Conservation (phyloP, 2,797 vertebrate species). For the Chelonia mydas region DNA sequence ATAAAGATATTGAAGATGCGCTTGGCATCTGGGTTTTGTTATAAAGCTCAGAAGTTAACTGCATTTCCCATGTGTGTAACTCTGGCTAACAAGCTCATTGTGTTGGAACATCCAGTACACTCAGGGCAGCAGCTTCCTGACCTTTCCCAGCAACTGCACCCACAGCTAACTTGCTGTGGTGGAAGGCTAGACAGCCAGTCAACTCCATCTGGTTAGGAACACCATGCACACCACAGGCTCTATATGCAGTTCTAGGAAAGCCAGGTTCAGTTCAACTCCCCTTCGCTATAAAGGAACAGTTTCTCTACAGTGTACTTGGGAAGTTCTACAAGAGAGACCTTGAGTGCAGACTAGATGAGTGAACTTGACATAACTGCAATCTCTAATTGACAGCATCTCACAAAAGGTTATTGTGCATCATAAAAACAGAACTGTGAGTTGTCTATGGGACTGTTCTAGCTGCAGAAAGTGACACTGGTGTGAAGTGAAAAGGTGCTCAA, state of each 20-base stretch:
- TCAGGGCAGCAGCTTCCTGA: background rate
- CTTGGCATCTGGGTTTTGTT: slow-evolving; percentile 26
- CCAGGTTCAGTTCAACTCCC: background rate
- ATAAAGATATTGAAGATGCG: background rate
- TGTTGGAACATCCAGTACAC: slow-evolving; percentile 1
- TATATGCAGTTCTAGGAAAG: background rate
- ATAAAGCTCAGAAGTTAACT: slow-evolving; percentile 31
- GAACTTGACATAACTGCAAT: slow-evolving; percentile 8
- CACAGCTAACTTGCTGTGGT: background rate
- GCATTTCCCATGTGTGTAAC: background rate
- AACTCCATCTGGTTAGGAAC: background rate
- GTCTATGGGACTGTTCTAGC: slow-evolving; percentile 76
- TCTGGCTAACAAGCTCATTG: slow-evolving; percentile 10
- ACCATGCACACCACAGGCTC: background rate
- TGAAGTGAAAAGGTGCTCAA: slow-evolving; percentile 83
- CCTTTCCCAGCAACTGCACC: slow-evolving; percentile 3
- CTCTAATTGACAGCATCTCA: slow-evolving; percentile 52
- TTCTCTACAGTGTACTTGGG: background rate
- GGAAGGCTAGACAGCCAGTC: background rate
- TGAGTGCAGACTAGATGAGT: slow-evolving; percentile 32
- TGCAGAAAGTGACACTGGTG: slow-evolving; percentile 81
- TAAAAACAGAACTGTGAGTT: slow-evolving; percentile 68
- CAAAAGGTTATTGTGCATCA: slow-evolving; percentile 62
- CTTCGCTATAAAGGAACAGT: background rate
- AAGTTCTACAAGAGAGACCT: slow-evolving; percentile 46